Evolutionary conservation across 2,888 invertebrate genomes (phyloP), one percentile per base, ranked within the genome.

Genomic region (Drosophila tanythrix): DNA sequence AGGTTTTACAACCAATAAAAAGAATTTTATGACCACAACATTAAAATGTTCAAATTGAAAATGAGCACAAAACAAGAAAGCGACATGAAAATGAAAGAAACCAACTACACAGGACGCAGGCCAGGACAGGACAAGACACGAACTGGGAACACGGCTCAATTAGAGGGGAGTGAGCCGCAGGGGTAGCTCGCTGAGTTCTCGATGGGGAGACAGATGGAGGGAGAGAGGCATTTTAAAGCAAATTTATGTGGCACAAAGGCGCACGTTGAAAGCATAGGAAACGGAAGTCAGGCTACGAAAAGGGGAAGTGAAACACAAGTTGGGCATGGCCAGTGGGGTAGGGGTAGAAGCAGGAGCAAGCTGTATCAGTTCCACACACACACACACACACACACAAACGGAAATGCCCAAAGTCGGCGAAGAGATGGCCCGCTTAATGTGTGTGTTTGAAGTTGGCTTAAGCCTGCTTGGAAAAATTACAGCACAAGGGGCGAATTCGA

Each of bases 21-120:
- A 77, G 90, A 88, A 89, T 88, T 85, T 85, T 85, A 85, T 85
- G 90, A 85, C 90, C 90, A 85, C 90, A 85, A 85, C 88, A 85
- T 85, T 85, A 85, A 85, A 85, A 85, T 85, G 88, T 82, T 89
- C 83, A 85, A 85, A 85, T 85, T 85, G 85, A 85, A 85, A 85
- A 88, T 85, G 79, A 75, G 84, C 82, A 76, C 74, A 89, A 88
- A 82, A 89, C 80, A 76, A 88, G 79, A 64, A 69, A 52, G 60
- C 59, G 65, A 78, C 67, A 75, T 68, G 70, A 73, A 66, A 71
- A 56, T 27, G n/a, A 56, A 56, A 69, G 69, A 60, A 76, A 63
- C 58, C 66, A 71, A 81, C 73, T 65, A 59, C 53, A 80, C 76
- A 85, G 68, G 57, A 70, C 61, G 3, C 36, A 53, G 52, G 36